Evolutionary conservation across 2,113 vertebrate genomes (phyloP).

Genomic region (Entomyzon cyanotis): DNA sequence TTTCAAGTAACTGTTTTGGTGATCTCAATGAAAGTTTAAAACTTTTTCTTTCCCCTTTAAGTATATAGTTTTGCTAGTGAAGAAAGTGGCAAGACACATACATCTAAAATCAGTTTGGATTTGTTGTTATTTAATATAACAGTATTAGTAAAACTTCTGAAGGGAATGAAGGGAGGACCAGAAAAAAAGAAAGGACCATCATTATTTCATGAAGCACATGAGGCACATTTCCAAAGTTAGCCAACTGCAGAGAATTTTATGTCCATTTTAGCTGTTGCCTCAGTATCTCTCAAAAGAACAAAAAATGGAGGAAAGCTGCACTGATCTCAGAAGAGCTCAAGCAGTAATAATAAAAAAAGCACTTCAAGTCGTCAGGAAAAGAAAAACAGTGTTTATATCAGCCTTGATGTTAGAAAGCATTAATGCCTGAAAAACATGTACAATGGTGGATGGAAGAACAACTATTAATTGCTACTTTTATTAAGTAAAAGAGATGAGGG

Average conservation of each 20-base stretch:
- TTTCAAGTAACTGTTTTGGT: background rate
- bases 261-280: background rate
- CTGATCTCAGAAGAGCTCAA: background rate
- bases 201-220: background rate
- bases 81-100: background rate
- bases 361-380: constrained; percentile 2
- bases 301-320: background rate
- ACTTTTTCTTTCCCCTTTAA: background rate
- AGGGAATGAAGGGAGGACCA: background rate
- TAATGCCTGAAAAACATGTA: background rate
- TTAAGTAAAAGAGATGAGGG: background rate
- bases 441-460: background rate
- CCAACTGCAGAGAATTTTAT: background rate
- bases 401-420: constrained; percentile 14
- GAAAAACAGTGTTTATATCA: background rate
- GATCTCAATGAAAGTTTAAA: background rate
- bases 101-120: background rate
- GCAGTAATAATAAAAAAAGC: background rate
- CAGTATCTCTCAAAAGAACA: background rate
- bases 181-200: background rate
- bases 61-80: background rate
- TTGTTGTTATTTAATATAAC: background rate
- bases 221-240: background rate
- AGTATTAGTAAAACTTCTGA: background rate
- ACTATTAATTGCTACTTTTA: background rate